These are phyloP conservation scores for Ornithoptera priamus DNA, from an alignment of 2,888 invertebrate species.

Conservation along the genomic window DNA sequence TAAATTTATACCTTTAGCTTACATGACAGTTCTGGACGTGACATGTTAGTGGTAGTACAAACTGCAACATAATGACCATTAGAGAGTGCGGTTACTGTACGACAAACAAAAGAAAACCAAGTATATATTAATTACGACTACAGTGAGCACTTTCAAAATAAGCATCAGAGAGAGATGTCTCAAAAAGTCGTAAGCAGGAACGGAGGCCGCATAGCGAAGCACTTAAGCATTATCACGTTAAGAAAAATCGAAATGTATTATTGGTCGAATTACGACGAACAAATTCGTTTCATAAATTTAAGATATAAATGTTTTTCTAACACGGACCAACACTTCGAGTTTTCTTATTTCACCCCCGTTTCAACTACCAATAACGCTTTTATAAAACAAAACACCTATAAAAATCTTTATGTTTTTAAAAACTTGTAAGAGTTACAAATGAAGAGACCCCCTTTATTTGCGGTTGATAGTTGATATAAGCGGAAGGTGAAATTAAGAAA, in stretches of 20 bases:
- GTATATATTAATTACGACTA: conserved; percentile 73
- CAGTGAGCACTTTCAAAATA: conserved; percentile 72
- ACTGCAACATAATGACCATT: conserved; percentile 81
- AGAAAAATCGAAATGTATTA: conserved; percentile 65
- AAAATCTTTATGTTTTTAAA: conserved; percentile 42
- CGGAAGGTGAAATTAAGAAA: conserved; percentile 56
- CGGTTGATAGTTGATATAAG: conserved; percentile 75
- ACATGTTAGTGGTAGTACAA: conserved; percentile 81
- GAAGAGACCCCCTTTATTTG: conserved; percentile 60
- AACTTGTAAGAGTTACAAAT: conserved; percentile 51
- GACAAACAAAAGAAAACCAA: conserved; percentile 79
- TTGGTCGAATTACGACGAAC: conserved; percentile 35
- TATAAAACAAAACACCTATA: conserved; percentile 36
- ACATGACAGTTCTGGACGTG: conserved; percentile 80
- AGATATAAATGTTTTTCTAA: conserved; percentile 24
- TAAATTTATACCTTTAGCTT: conserved; percentile 79
- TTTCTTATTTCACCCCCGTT: conserved; percentile 67
- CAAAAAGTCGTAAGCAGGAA: conserved; percentile 74
- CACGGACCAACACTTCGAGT: conserved; percentile 53
- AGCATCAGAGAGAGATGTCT: conserved; percentile 72
- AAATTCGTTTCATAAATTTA: not conserved
- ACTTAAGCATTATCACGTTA: conserved; percentile 58
- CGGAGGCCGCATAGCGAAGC: conserved; percentile 76
- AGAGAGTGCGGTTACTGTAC: conserved; percentile 80
- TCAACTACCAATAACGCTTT: conserved; percentile 76